phyloP scores from a whole-genome alignment of 2,113 vertebrate genomes.

The Ovis canadensis region DNA sequence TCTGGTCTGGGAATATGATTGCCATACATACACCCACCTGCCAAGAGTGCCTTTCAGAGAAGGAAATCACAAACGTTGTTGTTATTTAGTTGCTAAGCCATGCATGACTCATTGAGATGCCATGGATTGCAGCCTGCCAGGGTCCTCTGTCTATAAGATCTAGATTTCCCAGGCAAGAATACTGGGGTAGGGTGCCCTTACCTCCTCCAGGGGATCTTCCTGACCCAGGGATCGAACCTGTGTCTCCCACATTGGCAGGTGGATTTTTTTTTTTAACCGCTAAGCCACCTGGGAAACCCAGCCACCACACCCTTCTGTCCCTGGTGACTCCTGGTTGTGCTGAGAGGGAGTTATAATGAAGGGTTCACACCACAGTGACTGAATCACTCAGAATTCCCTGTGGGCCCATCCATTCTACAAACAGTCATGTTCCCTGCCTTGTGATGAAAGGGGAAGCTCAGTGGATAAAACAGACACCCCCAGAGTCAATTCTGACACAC shows the following conservation, averaged over 20 bases:
- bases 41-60: not conserved
- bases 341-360: not conserved
- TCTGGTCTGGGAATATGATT: not conserved
- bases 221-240: not conserved
- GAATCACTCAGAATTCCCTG: constrained; percentile 27
- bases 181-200: not conserved
- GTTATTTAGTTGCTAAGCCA: not conserved
- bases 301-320: not conserved
- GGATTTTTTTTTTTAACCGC: not conserved
- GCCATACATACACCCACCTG: not conserved
- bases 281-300: not conserved
- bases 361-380: not conserved
- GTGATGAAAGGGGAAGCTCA: constrained; percentile 20
- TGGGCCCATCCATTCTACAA: constrained; percentile 7
- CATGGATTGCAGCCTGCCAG: not conserved
- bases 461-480: constrained; percentile 17
- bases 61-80: not conserved
- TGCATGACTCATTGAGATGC: not conserved
- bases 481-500: constrained; percentile 40
- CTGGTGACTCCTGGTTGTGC: not conserved
- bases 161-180: not conserved
- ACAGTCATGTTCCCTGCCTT: not conserved
- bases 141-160: not conserved
- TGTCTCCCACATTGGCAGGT: not conserved
- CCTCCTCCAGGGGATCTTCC: not conserved